phyloP scores from a whole-genome alignment of 1,140 invertebrate species.

The Aphaenogaster ashmeadi region DNA sequence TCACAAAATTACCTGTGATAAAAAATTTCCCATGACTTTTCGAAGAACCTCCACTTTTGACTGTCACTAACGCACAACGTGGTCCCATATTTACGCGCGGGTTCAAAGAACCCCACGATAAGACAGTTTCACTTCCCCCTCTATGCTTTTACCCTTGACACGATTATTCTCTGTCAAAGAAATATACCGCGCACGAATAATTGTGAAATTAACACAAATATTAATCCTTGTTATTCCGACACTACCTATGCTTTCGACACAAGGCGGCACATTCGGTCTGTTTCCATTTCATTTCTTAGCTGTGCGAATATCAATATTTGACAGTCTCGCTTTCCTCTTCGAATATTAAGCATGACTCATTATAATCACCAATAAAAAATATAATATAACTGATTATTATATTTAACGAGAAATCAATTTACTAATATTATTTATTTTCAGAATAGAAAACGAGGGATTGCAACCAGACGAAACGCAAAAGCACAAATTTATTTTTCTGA shows the following conservation, averaged over 20 bases:
- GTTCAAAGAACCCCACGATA: conserved; percentile 71
- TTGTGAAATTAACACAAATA: not conserved
- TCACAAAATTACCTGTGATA: conserved; percentile 73
- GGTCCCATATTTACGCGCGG: conserved; percentile 77
- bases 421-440: not conserved
- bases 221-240: not conserved
- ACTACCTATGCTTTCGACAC: not conserved
- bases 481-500: not conserved
- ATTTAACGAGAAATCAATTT: not conserved
- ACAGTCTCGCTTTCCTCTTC: not conserved
- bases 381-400: not conserved
- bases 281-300: not conserved
- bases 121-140: conserved; percentile 65
- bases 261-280: not conserved
- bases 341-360: not conserved
- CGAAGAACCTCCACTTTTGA: conserved; percentile 69
- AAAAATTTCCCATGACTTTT: conserved; percentile 76
- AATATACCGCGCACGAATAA: not conserved
- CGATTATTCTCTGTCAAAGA: conserved; percentile 54
- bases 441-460: not conserved
- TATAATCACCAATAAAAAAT: not conserved
- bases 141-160: conserved; percentile 63
- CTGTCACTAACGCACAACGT: conserved; percentile 69
- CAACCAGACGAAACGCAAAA: not conserved
- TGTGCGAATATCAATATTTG: not conserved